Evolutionary conservation across 2,888 invertebrate species (phyloP).

Genomic region (Mantis religiosa): DNA sequence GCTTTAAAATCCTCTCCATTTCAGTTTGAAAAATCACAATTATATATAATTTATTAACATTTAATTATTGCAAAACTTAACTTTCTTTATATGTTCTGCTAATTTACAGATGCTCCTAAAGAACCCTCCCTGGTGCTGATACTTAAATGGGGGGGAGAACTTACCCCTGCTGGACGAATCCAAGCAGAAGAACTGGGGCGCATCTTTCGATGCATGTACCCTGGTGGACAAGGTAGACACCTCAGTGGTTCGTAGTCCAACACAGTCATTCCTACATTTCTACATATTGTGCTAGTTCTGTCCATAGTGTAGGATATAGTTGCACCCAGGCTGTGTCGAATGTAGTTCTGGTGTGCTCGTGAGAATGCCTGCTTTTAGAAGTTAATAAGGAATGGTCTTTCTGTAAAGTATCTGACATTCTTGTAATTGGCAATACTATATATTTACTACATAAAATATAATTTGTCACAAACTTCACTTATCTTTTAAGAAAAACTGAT

Average conservation of each 20-base stretch:
- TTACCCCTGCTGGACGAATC: slow-evolving; percentile 95
- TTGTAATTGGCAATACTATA: too few relatives aligned
- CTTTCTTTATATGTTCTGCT: not conserved
- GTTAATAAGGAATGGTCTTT: not conserved
- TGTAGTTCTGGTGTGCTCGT: not conserved
- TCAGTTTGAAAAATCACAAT: too few relatives aligned
- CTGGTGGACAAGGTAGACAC: slow-evolving; percentile 91
- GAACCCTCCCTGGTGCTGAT: slow-evolving; percentile 95
- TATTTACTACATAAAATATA: too few relatives aligned
- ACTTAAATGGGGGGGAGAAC: slow-evolving; percentile 98
- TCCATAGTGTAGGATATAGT: not conserved
- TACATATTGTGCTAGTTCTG: not conserved
- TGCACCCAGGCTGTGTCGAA: not conserved
- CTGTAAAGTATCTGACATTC: not conserved
- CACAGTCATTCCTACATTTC: slow-evolving; percentile 30
- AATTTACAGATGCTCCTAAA: slow-evolving; percentile 66
- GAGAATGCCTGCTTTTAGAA: not conserved
- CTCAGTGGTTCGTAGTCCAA: slow-evolving; percentile 60
- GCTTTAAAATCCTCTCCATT: too few relatives aligned
- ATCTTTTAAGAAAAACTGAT: too few relatives aligned
- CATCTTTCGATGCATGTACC: slow-evolving; percentile 99
- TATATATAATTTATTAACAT: too few relatives aligned
- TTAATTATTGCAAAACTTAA: too few relatives aligned
- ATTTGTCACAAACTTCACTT: too few relatives aligned
- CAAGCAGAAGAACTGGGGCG: slow-evolving; percentile 97